phyloP scores from a whole-genome alignment of 1,140 invertebrate genomes.

The Drosophila simulans region DNA sequence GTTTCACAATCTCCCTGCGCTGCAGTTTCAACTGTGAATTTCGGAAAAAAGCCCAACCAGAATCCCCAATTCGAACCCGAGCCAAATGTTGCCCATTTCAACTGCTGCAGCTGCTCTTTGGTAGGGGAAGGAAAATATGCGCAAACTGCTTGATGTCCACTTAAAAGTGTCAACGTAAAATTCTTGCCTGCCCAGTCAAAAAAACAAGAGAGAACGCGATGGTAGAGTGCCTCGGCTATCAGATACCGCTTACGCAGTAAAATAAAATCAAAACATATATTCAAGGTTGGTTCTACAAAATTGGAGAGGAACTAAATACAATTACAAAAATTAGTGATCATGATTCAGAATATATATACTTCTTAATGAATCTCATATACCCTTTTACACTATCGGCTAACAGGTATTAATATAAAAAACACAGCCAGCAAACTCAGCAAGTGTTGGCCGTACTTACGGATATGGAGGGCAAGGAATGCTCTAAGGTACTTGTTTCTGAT shows the following conservation, averaged over 20 bases:
- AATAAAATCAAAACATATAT: too few species aligned
- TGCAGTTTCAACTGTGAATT: conserved; percentile 69
- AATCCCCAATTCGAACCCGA: conserved; percentile 13
- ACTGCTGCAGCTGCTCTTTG: conserved; percentile 48
- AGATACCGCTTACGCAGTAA: too few species aligned
- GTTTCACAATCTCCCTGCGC: conserved; percentile 6
- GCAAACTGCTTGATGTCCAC: conserved; percentile 82
- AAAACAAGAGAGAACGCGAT: background rate
- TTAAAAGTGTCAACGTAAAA: conserved; percentile 83
- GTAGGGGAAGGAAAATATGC: conserved; percentile 66
- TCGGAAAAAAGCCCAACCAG: conserved; percentile 53
- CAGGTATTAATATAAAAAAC: conserved; percentile 1
- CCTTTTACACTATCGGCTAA: too few species aligned
- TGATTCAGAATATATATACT: too few species aligned
- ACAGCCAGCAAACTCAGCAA: conserved; percentile 29
- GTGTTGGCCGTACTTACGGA: conserved; percentile 49
- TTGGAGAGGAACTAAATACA: too few species aligned
- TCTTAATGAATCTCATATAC: too few species aligned
- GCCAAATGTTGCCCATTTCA: conserved; percentile 30
- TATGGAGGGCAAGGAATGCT: conserved; percentile 4
- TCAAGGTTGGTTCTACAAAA: too few species aligned
- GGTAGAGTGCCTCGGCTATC: too few species aligned
- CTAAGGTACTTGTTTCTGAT: conserved; percentile 24
- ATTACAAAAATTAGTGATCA: too few species aligned
- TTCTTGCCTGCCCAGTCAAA: conserved; percentile 66